Conservation (phyloP, 2,888 invertebrate species). For the Pammene fasciana region DNA sequence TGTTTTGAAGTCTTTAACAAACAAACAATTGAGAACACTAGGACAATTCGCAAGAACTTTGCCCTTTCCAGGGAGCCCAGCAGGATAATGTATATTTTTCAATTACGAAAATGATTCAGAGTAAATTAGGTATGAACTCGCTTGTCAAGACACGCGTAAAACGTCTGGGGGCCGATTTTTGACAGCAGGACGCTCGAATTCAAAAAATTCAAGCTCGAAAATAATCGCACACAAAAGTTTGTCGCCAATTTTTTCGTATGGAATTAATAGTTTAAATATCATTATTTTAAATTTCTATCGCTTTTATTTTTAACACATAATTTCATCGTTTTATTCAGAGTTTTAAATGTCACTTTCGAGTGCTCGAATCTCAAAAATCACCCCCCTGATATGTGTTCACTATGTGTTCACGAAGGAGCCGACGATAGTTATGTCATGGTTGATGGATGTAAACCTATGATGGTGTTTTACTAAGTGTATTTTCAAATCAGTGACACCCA, state of each 20-base stretch:
- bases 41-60: slow-evolving; percentile 25
- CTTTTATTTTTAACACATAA: too few relatives aligned
- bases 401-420: slow-evolving; percentile 33
- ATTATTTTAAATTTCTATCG: too few relatives aligned
- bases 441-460: not conserved
- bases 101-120: slow-evolving; percentile 11
- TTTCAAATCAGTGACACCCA: not conserved
- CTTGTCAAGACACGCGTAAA: slow-evolving; percentile 11
- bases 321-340: too few relatives aligned
- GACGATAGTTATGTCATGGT: not conserved
- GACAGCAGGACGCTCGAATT: too few relatives aligned
- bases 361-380: too few relatives aligned
- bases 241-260: too few relatives aligned
- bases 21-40: slow-evolving; percentile 8
- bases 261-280: too few relatives aligned
- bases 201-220: too few relatives aligned
- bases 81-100: slow-evolving; percentile 36
- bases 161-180: too few relatives aligned
- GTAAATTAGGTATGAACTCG: slow-evolving; percentile 26
- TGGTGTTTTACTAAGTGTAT: not conserved
- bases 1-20: not conserved
- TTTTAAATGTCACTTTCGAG: too few relatives aligned
- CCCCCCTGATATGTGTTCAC: too few relatives aligned
- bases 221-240: too few relatives aligned
- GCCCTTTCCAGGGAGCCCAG: slow-evolving; percentile 11